Percentiles rank a stretch among this genome's conserved stretches.
phyloP scores from a whole-genome alignment of 1,140 invertebrate genomes.

The Drosophila serrata region DNA sequence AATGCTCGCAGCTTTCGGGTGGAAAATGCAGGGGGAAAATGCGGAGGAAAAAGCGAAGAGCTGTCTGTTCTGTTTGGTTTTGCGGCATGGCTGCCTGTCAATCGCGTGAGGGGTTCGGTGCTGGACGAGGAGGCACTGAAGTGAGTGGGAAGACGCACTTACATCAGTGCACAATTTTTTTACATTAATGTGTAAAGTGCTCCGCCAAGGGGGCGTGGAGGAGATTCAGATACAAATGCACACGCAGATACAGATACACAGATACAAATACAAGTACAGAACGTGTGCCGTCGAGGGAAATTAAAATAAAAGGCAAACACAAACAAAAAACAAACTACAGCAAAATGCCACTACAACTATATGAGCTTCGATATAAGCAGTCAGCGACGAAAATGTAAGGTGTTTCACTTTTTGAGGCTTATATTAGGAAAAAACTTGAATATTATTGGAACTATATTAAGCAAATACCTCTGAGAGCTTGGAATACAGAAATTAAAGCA shows the following conservation, averaged over 20 bases:
- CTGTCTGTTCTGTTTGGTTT: slow-evolving; percentile 62
- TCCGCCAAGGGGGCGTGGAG: slow-evolving; percentile 13
- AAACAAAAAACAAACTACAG: slow-evolving; percentile 40
- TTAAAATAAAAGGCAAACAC: slow-evolving; percentile 78
- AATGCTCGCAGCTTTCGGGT: slow-evolving; percentile 47
- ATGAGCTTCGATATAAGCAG: slow-evolving; percentile 19
- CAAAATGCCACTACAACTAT: slow-evolving; percentile 50
- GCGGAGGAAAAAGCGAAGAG: not conserved
- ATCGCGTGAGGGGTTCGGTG: not conserved
- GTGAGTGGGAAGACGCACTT: slow-evolving; percentile 77
- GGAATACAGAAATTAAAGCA: not conserved
- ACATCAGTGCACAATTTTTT: slow-evolving; percentile 82
- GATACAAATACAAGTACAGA: slow-evolving; percentile 1
- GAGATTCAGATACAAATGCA: slow-evolving; percentile 1
- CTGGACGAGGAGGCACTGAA: slow-evolving; percentile 27
- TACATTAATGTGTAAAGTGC: slow-evolving; percentile 78
- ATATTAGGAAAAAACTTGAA: too few relatives aligned
- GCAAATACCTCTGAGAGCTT: too few relatives aligned
- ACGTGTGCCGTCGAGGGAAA: slow-evolving; percentile 71
- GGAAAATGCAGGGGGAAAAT: not conserved
- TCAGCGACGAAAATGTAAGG: not conserved
- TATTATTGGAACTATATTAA: too few relatives aligned
- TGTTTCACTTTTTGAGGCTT: too few relatives aligned
- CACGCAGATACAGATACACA: not conserved
- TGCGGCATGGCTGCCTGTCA: slow-evolving; percentile 48